A percentile compares a stretch with the other conserved stretches of the same genome.
These are phyloP conservation scores for Erpetoichthys calabaricus DNA, from an alignment of 2,797 vertebrate genomes.

Conservation along the genomic window DNA sequence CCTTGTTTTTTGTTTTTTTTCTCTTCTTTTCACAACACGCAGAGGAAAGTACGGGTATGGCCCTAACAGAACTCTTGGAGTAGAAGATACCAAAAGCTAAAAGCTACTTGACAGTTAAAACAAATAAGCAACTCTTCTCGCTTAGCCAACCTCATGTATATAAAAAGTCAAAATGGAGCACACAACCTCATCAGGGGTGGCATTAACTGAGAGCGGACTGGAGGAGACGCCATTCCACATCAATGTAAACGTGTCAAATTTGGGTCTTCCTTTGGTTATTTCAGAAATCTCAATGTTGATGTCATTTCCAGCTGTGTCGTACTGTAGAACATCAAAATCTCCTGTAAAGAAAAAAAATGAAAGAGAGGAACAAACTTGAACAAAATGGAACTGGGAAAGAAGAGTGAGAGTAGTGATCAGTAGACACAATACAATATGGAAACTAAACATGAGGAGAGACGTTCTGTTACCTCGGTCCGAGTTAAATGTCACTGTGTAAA, in stretches of 20 bases:
- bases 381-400: too few relatives aligned
- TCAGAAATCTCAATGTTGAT: slow-evolving; percentile 49
- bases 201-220: slow-evolving; percentile 41
- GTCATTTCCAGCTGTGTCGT: slow-evolving; percentile 28
- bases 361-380: neutral
- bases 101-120: too few relatives aligned
- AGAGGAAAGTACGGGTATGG: too few relatives aligned
- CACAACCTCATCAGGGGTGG: slow-evolving; percentile 47
- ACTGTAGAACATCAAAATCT: slow-evolving; percentile 51
- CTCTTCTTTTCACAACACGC: too few relatives aligned
- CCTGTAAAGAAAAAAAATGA: slow-evolving; percentile 33
- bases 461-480: slow-evolving; percentile 55
- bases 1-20: too few relatives aligned
- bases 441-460: too few relatives aligned
- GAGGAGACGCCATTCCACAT: slow-evolving; percentile 51
- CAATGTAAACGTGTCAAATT: slow-evolving; percentile 57
- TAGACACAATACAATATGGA: too few relatives aligned
- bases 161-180: neutral
- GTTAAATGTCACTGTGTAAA: slow-evolving; percentile 54
- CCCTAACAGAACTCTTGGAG: too few relatives aligned
- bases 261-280: slow-evolving; percentile 49
- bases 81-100: too few relatives aligned
- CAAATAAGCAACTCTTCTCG: too few relatives aligned
- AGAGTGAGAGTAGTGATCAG: too few relatives aligned
- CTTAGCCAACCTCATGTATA: too few relatives aligned